These are phyloP conservation scores for Holothuria glaberrima DNA, from an alignment of 35 echinoderm and acorn worm species.

Conservation along the genomic window DNA sequence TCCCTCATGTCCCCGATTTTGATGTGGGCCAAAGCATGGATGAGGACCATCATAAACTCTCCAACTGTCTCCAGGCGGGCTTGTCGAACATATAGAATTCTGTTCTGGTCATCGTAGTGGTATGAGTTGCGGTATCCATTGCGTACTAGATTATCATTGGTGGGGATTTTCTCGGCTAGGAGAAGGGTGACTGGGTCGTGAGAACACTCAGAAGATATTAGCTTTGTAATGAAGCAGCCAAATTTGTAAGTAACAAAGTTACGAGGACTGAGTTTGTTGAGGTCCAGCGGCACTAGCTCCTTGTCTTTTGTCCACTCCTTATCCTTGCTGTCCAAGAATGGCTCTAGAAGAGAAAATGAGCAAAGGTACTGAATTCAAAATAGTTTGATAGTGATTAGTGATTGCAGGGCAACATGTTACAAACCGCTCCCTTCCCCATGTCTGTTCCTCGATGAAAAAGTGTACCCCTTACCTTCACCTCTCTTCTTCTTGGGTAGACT, in stretches of 20 bases:
- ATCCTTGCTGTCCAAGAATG: constrained; percentile 81
- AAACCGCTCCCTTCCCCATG: neutral
- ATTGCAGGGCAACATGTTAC: too few relatives aligned
- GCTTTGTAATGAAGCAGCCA: constrained; percentile 78
- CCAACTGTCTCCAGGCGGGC: constrained; percentile 79
- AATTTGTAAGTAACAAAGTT: constrained; percentile 94
- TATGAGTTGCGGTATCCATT: constrained; percentile 96
- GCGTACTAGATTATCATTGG: constrained; percentile 67
- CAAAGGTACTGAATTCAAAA: too few relatives aligned
- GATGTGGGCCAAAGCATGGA: constrained; percentile 94
- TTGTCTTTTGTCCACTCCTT: constrained; percentile 76
- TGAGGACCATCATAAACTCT: constrained; percentile 83
- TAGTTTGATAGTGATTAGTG: too few relatives aligned
- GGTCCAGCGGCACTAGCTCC: constrained; percentile 80
- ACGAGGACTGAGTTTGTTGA: constrained; percentile 83
- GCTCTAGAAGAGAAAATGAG: constrained; percentile 24
- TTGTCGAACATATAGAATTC: constrained; percentile 79
- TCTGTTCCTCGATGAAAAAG: neutral
- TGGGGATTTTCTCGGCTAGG: constrained; percentile 85
- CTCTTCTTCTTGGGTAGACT: constrained; percentile 74
- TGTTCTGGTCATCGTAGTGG: constrained; percentile 83
- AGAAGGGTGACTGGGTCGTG: constrained; percentile 88
- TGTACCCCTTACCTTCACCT: constrained; percentile 67
- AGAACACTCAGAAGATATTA: constrained; percentile 68
- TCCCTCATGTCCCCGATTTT: constrained; percentile 96